phyloP scores from a whole-genome alignment of 2,888 invertebrate species.

The Macroteleia sp. region DNA sequence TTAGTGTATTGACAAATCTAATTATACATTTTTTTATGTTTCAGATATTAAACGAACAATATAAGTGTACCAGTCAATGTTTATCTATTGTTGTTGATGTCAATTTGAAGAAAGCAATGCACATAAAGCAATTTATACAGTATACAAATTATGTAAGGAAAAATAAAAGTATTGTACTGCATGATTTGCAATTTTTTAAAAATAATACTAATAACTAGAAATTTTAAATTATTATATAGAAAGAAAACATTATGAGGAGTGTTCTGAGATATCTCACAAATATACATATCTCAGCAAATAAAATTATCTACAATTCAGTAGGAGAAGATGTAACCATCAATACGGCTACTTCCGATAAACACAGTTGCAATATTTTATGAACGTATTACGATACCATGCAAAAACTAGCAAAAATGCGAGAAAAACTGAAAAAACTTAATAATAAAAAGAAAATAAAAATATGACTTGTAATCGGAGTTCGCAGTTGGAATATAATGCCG shows the following conservation, averaged over 20 bases:
- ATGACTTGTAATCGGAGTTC: conserved; percentile 59
- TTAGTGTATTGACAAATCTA: no score
- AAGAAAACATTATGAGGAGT: conserved; percentile 2
- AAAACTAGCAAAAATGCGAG: conserved; percentile 28
- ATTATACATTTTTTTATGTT: not conserved
- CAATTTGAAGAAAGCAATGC: not conserved
- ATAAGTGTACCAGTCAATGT: not conserved
- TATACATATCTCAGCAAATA: conserved; percentile 15
- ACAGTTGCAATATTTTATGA: not conserved
- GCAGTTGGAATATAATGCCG: conserved; percentile 66
- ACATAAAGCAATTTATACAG: not conserved
- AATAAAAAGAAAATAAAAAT: conserved; percentile 66
- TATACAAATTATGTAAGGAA: not conserved
- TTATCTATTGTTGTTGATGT: not conserved
- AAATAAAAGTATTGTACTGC: not conserved
- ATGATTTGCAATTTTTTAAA: not conserved
- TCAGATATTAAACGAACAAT: not conserved
- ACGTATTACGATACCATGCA: not conserved
- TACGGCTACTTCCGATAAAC: no score
- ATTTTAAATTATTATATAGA: not conserved
- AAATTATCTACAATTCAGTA: not conserved
- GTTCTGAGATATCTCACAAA: not conserved
- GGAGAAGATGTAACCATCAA: not conserved
- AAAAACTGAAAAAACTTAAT: conserved; percentile 69
- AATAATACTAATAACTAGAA: not conserved